Evolutionary conservation across 2,888 invertebrate genomes (phyloP).

Genomic region (Penaeus monodon): DNA sequence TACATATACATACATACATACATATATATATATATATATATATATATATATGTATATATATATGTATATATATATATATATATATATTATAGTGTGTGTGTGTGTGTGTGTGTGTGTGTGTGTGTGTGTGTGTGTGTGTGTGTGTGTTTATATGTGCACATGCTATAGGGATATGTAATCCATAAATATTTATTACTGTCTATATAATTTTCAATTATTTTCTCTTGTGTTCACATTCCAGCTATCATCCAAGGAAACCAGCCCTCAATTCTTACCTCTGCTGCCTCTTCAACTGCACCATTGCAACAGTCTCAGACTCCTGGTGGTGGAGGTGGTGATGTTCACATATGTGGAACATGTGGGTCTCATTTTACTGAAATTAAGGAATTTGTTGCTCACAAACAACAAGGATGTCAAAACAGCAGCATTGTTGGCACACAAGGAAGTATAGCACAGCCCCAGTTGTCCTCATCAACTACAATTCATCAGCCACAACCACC

Average conservation of each 20-base stretch:
- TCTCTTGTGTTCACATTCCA: neutral
- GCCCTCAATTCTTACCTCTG: slow-evolving; percentile 4
- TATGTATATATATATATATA: no score
- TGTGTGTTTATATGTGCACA: no score
- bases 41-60: no score
- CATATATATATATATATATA: no score
- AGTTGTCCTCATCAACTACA: slow-evolving; percentile 5
- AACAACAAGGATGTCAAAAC: slow-evolving; percentile 46
- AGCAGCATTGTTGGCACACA: slow-evolving; percentile 4
- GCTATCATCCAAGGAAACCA: slow-evolving; percentile 34
- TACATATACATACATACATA: no score
- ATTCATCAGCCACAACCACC: slow-evolving; percentile 35
- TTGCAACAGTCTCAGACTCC: neutral
- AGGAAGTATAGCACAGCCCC: slow-evolving; percentile 13
- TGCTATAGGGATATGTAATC: no score
- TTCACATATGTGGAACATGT: slow-evolving; percentile 53
- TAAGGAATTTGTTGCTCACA: slow-evolving; percentile 51
- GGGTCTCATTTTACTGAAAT: slow-evolving; percentile 49
- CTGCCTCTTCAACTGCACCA: slow-evolving; percentile 6
- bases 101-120: no score
- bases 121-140: no score
- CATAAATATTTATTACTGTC: neutral
- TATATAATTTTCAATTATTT: neutral
- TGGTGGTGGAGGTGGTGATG: slow-evolving; percentile 24
- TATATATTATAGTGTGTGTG: no score